Base-by-base conservation (phyloP, 2,888 invertebrate species). In the Pharmacophagus antenor region DNA sequence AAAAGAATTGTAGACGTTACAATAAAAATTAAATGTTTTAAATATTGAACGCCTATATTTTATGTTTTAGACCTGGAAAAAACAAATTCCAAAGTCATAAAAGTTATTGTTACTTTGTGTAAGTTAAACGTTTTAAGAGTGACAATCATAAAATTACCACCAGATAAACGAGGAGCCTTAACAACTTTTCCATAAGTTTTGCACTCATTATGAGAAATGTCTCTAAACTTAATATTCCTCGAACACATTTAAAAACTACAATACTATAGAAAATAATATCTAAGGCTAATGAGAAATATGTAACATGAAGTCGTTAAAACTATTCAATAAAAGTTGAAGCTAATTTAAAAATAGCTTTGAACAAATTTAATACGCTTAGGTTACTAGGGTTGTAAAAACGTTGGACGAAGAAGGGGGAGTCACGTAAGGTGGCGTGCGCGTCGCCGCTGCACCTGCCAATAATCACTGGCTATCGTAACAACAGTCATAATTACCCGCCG, bases 341-440 rank as follows among this genome's bases (percentile, higher is more conserved):
- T 17, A 31, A 54, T 25, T 44, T 42, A 62, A 25, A 66, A 63
- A 64, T 63, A 59, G 60, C 64, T 64, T 65, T 63, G 51, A 47
- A 63, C 56, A 69, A 68, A 72, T 77, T 78, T 77, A 80, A 79
- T 78, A 79, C 72, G 72, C 74, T 77, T 74, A 80, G 83, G 74
- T 79, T 77, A 59, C 21, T 22, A 23, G 42, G 72, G 72, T 73
- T 67, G 71, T 74, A 69, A 68, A 70, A 68, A 72, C 74, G 67
- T 63, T 67, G 67, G 65, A 65, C 31, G 52, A 54, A 61, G 49
- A 56, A 63, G 74, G 20, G 49, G 48, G 21, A 20, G 69, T 76
- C 88, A 88, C 88, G 88, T 73, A 67, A 85, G 70, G 57, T 88
- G 73, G 88, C 88, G 86, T 89, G 88, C 68, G 71, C 72, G 41